Base-by-base conservation (phyloP, 2,888 invertebrate species). In the Phanerotoma sp. region DNA sequence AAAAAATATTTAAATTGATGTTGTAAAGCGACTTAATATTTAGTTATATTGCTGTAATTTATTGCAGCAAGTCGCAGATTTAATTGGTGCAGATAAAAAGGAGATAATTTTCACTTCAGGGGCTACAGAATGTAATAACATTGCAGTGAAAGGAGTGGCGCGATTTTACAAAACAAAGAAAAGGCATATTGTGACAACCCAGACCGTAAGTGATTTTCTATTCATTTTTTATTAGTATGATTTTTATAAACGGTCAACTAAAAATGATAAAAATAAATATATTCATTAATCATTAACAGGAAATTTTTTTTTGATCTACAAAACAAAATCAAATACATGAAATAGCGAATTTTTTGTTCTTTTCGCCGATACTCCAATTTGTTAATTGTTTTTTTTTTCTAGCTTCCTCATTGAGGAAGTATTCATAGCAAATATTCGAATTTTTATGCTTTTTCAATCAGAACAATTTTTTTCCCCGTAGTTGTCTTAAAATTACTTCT, bases 81-180 rank as follows among this genome's bases (percentile, higher is more conserved):
- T 97, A 45, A 94, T 98, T 72, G 88, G 89, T 54, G 98, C 98
- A 10, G 96, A 99, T 77, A 88, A 96, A 13, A 93, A 93, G 75
- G 99, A 99, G 82, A 93, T 99, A 53, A 86, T 99, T 59, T 99
- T 99, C 75, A 99, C 99, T 7, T 98, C 97, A 22, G 99, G 99
- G 54, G 99, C 99, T 4, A 99, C 99, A 7, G 99, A 99, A 78
- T 96, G 96, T 10, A 99, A 99, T 78, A 99, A 99, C 73, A 91
- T 99, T 63, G 89, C 98, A 4, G 84, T 99, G 0, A 99, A 99
- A 80, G 99, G 98, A 37, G 95, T 97, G 1, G 95, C 93, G 5
- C 84, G 93, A 65, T 99, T 99, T 81, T 98, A 99, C 79, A 88
- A 87, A 60, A 83, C 86, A 35, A 94, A 91, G 72, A 98, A 95